Evolutionary conservation across 1,140 invertebrate species (phyloP), one percentile per base, ranked within the genome.

Genomic region (Drosophila pallidifrons): DNA sequence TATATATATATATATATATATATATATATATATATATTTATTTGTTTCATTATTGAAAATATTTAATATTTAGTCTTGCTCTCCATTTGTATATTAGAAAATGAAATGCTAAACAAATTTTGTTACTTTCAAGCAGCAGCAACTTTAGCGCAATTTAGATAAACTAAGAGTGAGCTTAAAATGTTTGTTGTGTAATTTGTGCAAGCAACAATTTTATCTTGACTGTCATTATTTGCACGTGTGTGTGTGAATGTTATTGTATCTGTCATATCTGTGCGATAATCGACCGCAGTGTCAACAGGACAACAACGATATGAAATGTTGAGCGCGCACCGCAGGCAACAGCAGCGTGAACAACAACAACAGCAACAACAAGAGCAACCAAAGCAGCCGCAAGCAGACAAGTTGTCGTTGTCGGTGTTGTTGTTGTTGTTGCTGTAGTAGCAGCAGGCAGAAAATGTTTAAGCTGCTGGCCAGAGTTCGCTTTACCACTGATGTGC

Each of bases 221-320:
- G 13, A 47, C 57, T 70, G 67, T 52, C 72, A 75, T 75, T 69
- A 75, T 70, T 75, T 76, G 67, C 38, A 2, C 8, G 35, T 7
- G 49, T 59, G 5, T 57, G 43, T 58, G 60, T 52, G 20, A 20
- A 20, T 20, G 46, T 30, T 32, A 41, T 51, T 63, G 46, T 55
- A 75, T 70, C 63, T 79, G 82, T 79, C 79, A 79, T 68, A 75
- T 81, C 82, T 85, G 55, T 77, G 45, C 52, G 77, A 85, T 83
- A 88, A 88, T 85, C 86, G 77, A 83, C 81, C 85, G 67, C 83
- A 87, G 46, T 77, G 77, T 89, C 81, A 89, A 79, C 82, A 69
- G 49, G 58, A 74, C 70, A 73, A 52, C 63, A 67, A 54, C n/a
- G 46, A 52, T 10, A 28, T 67, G 63, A 54, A 49, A 73, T 73